A percentile compares a stretch with the other conserved stretches of the same genome.
Conservation (phyloP, 2,888 invertebrate genomes). For the Dynastes grantii region DNA sequence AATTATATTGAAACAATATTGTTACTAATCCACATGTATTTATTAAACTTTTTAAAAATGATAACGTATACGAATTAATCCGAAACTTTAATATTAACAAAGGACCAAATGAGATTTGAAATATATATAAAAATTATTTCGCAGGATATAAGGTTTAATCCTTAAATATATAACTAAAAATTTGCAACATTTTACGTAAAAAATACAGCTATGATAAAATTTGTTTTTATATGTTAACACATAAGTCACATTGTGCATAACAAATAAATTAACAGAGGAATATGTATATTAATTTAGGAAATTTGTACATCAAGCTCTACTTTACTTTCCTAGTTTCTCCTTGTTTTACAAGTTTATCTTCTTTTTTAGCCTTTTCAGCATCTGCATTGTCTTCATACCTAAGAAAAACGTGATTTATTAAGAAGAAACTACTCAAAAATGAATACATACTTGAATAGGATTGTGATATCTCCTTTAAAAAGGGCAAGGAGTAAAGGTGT, state of each 20-base stretch:
- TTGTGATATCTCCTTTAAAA: conserved; percentile 90
- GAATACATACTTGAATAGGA: conserved; percentile 87
- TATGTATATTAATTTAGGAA: conserved; percentile 24
- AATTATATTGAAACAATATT: background rate
- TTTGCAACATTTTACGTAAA: conserved; percentile 42
- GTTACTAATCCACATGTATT: conserved; percentile 9
- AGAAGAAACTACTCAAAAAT: conserved; percentile 26
- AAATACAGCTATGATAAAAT: conserved; percentile 48
- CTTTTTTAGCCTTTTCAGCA: conserved; percentile 67
- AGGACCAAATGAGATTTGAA: conserved; percentile 25
- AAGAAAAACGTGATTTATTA: conserved; percentile 57
- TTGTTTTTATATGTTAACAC: conserved; percentile 47
- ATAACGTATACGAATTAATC: conserved; percentile 14
- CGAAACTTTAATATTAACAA: conserved; percentile 18
- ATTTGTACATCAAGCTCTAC: conserved; percentile 53
- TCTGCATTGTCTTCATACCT: conserved; percentile 83
- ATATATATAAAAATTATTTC: conserved; percentile 31
- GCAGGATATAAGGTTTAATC: background rate
- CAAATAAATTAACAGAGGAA: conserved; percentile 50
- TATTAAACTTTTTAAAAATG: conserved; percentile 35
- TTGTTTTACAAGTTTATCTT: conserved; percentile 65
- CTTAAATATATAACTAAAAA: conserved; percentile 27
- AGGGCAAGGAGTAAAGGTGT: conserved; percentile 92
- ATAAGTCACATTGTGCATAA: conserved; percentile 52
- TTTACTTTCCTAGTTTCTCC: conserved; percentile 68